Evolutionary conservation across 2,113 vertebrate genomes (phyloP).

Genomic region (Meles meles): DNA sequence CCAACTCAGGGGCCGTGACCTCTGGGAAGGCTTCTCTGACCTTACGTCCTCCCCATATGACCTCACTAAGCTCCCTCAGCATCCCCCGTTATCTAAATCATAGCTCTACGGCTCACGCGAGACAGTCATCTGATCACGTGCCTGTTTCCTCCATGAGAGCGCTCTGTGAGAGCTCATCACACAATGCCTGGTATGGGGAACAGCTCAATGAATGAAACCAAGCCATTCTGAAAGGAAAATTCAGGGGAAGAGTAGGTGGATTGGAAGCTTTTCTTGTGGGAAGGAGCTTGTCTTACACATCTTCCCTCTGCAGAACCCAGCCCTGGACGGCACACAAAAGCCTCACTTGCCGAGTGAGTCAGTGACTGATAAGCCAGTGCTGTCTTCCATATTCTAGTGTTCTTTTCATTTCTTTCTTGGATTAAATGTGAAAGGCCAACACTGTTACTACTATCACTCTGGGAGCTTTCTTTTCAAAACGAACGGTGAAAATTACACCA

Average conservation of each 20-base stretch:
- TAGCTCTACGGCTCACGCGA: neutral
- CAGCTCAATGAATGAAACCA: neutral
- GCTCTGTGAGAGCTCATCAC: neutral
- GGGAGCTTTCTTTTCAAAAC: neutral
- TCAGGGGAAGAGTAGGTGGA: neutral
- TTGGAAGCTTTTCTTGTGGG: neutral
- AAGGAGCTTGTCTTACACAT: neutral
- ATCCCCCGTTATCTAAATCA: neutral
- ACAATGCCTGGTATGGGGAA: neutral
- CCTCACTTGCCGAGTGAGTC: neutral
- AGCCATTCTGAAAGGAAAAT: neutral
- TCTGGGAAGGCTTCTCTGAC: neutral
- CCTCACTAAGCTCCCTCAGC: neutral
- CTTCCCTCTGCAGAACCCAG: neutral
- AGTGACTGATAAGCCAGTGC: neutral
- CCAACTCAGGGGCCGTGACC: neutral
- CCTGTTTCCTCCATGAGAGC: neutral
- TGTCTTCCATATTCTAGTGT: neutral
- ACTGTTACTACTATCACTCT: neutral
- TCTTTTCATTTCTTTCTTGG: neutral
- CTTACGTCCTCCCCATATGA: neutral
- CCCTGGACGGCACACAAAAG: neutral
- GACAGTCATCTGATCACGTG: neutral
- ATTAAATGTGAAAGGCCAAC: neutral
- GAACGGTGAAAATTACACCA: neutral